A percentile compares a stretch with the other conserved stretches of the same genome.
Conservation (phyloP, 2,797 vertebrate species). For the Trachops cirrhosus region DNA sequence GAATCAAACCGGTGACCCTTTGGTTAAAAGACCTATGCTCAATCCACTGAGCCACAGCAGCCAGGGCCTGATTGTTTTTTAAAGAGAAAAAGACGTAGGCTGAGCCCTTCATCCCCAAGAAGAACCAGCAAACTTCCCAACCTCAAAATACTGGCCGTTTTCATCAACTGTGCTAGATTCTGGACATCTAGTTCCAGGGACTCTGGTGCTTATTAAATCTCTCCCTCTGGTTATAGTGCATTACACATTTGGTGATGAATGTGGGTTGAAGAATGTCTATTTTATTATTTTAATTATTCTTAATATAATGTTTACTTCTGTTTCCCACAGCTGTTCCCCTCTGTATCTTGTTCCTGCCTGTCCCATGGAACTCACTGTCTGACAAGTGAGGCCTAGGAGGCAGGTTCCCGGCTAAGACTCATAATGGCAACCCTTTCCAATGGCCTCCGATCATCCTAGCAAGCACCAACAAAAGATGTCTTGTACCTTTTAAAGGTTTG, state of each 20-base stretch:
- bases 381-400: not conserved
- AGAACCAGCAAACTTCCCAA: not conserved
- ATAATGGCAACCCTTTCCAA: not conserved
- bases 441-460: not conserved
- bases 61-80: not conserved
- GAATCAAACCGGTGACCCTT: too few species aligned
- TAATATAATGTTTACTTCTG: constrained; percentile 59
- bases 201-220: constrained; percentile 35
- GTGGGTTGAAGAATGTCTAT: constrained; percentile 42
- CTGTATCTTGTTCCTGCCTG: constrained; percentile 52
- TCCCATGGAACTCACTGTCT: not conserved
- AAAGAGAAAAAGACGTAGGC: not conserved
- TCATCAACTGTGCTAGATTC: not conserved
- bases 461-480: constrained; percentile 8
- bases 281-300: constrained; percentile 68
- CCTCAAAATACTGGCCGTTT: not conserved
- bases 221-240: not conserved
- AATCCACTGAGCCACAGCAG: too few species aligned
- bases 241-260: constrained; percentile 49
- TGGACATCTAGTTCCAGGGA: not conserved
- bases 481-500: constrained; percentile 10
- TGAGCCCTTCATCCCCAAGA: not conserved
- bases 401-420: not conserved
- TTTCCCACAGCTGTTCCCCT: constrained; percentile 50
- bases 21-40: too few species aligned